Base-by-base conservation (phyloP, 1,140 invertebrate species). In the Diabrotica virgifera region DNA sequence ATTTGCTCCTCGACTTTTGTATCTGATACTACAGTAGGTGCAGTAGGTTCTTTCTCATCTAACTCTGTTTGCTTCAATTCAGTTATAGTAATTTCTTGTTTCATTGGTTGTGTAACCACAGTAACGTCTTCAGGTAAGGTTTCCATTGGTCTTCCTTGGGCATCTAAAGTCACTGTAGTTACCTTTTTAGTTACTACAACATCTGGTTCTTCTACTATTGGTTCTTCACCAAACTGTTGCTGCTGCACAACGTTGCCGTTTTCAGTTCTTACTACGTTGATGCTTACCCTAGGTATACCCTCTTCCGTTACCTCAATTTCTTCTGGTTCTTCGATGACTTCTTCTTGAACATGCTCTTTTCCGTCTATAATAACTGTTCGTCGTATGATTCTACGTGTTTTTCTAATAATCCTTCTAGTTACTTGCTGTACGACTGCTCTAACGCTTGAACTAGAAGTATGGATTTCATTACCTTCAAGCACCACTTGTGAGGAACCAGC, bases 251-350 rank as follows among this genome's bases (percentile, higher is more conserved):
- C 79, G 66, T 82, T 77, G 13, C 81, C 82, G 69, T 85, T 82
- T 50, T 85, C 81, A 36, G 78, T 85, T 63, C 85, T 83, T 54
- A 85, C 80, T 1, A 91, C 87, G 70, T 87, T 90, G 24, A 91
- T 90, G 67, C 87, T 87, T 24, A 91, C 86, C 68, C 89, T 84
- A 7, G 87, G 87, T 53, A 90, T 87, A 70, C 89, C 84, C 78
- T 91, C 87, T 76, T 92, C 89, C 50, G 85, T 85, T 5, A 91
- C 82, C 80, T 93, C 90, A 36, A 92, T 79, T 78, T 91, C 89
- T 73, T 93, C 89, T 14, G 91, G 89, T 80, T 94, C 89, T 78
- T 94, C 89, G 63, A 93, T 81, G 5, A 93, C 80, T 80, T 94
- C 91, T 79, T 94, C 91, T 8, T 86, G 88, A 0, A 91, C 85